Evolutionary conservation across 2,113 vertebrate genomes (phyloP).

Genomic region (Bos javanicus): DNA sequence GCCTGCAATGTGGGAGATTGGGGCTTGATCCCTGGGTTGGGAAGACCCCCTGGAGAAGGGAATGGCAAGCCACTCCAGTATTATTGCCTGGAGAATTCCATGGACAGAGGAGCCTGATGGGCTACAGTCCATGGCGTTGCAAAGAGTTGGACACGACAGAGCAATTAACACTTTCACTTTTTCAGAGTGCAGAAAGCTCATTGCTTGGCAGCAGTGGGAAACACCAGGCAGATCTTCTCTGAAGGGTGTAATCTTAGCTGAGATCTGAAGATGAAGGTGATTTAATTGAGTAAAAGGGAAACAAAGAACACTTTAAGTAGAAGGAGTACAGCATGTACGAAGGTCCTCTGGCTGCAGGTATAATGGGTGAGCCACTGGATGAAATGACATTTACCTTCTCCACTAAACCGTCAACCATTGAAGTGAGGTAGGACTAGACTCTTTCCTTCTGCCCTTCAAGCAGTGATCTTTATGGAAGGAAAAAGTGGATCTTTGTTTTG

Average conservation of each 20-base stretch:
- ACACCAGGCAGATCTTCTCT: not conserved
- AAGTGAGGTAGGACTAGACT: not conserved
- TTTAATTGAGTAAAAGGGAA: not conserved
- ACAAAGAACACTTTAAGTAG: not conserved
- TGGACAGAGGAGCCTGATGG: not conserved
- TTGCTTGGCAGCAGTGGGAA: not conserved
- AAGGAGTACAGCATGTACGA: not conserved
- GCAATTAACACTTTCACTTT: not conserved
- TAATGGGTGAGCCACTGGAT: not conserved
- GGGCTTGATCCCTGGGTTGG: not conserved
- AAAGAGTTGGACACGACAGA: not conserved
- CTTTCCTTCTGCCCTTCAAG: not conserved
- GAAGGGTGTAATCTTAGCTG: not conserved
- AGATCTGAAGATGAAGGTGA: not conserved
- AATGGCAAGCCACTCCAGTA: not conserved
- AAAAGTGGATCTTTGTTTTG: not conserved
- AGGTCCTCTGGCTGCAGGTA: not conserved
- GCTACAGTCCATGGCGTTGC: not conserved
- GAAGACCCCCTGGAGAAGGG: not conserved
- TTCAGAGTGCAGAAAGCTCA: not conserved
- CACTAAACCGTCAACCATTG: not conserved
- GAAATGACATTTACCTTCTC: not conserved
- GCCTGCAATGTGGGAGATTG: not conserved
- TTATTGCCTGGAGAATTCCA: not conserved
- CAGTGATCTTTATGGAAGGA: not conserved